Evolutionary conservation across 2,113 vertebrate species (phyloP).

Genomic region (Cervus canadensis): DNA sequence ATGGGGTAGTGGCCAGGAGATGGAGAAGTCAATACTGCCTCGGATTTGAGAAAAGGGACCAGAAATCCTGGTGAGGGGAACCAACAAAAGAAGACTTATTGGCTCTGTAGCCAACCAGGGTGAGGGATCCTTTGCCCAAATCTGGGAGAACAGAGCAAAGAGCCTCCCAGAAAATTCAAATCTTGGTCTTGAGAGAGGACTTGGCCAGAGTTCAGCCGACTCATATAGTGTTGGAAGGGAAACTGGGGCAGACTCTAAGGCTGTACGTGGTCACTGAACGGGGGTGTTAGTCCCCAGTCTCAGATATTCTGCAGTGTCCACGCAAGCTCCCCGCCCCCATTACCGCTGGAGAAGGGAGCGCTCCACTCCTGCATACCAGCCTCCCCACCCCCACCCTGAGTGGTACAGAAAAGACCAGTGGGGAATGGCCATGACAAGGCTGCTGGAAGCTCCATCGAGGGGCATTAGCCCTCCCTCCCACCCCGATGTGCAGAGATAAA

Average conservation of each 20-base stretch:
- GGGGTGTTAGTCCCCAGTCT: not conserved
- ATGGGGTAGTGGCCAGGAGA: not conserved
- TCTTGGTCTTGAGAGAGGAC: not conserved
- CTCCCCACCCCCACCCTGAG: not conserved
- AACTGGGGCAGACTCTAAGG: not conserved
- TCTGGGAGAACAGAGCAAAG: not conserved
- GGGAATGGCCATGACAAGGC: not conserved
- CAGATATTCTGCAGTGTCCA: not conserved
- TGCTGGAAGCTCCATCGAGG: not conserved
- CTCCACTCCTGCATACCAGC: not conserved
- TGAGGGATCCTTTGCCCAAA: not conserved
- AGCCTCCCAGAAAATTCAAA: not conserved
- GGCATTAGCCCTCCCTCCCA: not conserved
- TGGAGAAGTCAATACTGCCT: not conserved
- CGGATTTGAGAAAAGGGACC: not conserved
- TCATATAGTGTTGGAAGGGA: not conserved
- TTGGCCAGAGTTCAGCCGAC: not conserved
- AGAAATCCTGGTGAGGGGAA: not conserved
- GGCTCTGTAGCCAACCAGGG: not conserved
- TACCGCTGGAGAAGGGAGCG: not conserved
- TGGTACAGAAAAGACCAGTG: not conserved
- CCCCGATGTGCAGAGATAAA: not conserved
- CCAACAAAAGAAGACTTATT: not conserved
- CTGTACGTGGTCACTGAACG: not conserved
- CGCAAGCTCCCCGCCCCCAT: not conserved